phyloP scores from a whole-genome alignment of 2,113 vertebrate genomes.

The Tragelaphus strepsiceros region DNA sequence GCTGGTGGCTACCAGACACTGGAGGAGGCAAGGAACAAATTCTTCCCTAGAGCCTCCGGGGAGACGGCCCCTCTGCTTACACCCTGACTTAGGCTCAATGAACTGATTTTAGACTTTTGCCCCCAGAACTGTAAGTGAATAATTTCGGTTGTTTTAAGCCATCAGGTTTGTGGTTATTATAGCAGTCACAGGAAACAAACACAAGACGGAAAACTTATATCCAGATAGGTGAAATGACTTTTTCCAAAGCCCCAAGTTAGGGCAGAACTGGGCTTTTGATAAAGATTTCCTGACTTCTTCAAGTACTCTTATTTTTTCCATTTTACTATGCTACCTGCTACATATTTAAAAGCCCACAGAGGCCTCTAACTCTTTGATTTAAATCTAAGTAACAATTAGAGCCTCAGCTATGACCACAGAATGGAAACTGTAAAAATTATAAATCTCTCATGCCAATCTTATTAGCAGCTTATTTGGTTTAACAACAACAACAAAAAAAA shows the following conservation, averaged over 20 bases:
- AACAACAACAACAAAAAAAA: background rate
- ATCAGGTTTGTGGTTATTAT: background rate
- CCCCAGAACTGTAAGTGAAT: background rate
- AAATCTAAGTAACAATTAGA: background rate
- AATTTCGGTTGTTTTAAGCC: background rate
- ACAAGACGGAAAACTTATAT: background rate
- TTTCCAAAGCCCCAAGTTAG: background rate
- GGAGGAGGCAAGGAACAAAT: background rate
- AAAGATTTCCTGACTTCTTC: background rate
- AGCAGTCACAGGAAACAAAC: background rate
- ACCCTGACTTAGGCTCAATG: background rate
- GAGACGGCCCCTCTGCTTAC: background rate
- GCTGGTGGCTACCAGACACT: background rate
- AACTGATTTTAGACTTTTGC: background rate
- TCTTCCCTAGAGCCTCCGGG: background rate
- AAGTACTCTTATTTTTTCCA: background rate
- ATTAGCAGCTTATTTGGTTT: background rate
- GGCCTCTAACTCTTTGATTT: background rate
- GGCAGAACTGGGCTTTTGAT: background rate
- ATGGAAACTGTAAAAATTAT: background rate
- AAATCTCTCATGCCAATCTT: background rate
- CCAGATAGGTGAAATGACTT: background rate
- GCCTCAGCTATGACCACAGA: background rate
- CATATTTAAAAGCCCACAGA: background rate
- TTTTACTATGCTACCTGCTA: background rate